These are phyloP conservation scores for Azorinus chamasolen DNA, from an alignment of 2,888 invertebrate species.

Conservation along the genomic window DNA sequence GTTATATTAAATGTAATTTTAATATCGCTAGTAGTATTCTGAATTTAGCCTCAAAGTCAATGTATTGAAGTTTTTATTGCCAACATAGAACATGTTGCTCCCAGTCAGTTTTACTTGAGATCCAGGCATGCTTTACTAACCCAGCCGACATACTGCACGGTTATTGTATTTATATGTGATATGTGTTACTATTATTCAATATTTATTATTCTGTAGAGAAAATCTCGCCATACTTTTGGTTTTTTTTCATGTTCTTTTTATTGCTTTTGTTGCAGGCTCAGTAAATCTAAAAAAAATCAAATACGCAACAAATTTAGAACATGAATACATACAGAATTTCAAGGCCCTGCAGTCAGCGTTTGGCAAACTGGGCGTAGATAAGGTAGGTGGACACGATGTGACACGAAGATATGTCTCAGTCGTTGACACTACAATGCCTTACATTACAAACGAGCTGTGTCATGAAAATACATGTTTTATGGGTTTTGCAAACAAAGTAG, in stretches of 20 bases:
- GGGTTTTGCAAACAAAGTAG: neutral
- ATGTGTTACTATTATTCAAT: too few species aligned
- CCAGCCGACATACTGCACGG: too few species aligned
- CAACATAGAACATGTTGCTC: too few species aligned
- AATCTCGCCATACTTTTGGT: neutral
- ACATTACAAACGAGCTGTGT: too few species aligned
- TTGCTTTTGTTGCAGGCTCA: slow-evolving; percentile 83
- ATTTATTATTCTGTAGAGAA: too few species aligned
- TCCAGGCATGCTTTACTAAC: too few species aligned
- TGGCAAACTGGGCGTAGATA: slow-evolving; percentile 99
- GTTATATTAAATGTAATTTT: too few species aligned
- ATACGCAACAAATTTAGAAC: slow-evolving; percentile 99
- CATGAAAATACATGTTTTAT: neutral
- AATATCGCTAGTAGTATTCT: too few species aligned
- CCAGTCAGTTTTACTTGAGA: too few species aligned
- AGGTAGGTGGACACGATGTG: slow-evolving; percentile 90
- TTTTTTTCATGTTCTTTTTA: slow-evolving; percentile 7
- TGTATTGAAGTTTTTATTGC: too few species aligned
- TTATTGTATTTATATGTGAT: too few species aligned
- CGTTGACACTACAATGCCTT: slow-evolving; percentile 11
- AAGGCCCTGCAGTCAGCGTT: slow-evolving; percentile 98
- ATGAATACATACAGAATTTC: slow-evolving; percentile 99
- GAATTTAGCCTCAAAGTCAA: too few species aligned
- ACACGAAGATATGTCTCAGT: slow-evolving; percentile 34
- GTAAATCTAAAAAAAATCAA: slow-evolving; percentile 95